These are phyloP conservation scores for Elanoides forficatus DNA, from an alignment of 2,113 vertebrate species.

Conservation along the genomic window DNA sequence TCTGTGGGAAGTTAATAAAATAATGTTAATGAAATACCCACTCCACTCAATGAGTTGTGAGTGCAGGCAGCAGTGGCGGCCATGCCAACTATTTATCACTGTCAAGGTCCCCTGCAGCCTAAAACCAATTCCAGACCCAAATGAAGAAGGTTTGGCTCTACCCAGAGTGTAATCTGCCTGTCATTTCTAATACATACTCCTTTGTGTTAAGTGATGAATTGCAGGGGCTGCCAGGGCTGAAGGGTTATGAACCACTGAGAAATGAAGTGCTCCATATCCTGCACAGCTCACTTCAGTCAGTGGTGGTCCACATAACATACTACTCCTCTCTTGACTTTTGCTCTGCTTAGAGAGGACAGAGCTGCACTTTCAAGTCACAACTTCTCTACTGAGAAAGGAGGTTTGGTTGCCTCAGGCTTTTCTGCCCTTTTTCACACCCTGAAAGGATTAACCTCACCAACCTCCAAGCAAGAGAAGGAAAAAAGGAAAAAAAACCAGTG, in stretches of 20 bases:
- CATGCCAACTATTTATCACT: neutral
- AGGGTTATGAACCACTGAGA: neutral
- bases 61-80: neutral
- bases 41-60: neutral
- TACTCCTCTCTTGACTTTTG: neutral
- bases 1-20: constrained; percentile 9
- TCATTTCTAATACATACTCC: neutral
- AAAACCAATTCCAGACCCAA: neutral
- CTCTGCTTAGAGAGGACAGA: neutral
- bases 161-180: neutral
- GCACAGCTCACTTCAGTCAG: neutral
- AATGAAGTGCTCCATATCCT: neutral
- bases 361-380: neutral
- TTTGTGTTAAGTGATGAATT: neutral
- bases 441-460: neutral
- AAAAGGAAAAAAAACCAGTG: neutral
- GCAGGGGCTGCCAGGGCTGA: neutral
- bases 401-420: neutral
- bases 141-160: neutral
- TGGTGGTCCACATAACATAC: neutral
- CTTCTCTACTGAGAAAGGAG: neutral
- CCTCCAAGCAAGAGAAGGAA: neutral
- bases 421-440: neutral
- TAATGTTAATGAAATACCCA: neutral
- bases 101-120: constrained; percentile 5